Base-by-base conservation (phyloP, 2,888 invertebrate species). In the Ypsolopha scabrella region DNA sequence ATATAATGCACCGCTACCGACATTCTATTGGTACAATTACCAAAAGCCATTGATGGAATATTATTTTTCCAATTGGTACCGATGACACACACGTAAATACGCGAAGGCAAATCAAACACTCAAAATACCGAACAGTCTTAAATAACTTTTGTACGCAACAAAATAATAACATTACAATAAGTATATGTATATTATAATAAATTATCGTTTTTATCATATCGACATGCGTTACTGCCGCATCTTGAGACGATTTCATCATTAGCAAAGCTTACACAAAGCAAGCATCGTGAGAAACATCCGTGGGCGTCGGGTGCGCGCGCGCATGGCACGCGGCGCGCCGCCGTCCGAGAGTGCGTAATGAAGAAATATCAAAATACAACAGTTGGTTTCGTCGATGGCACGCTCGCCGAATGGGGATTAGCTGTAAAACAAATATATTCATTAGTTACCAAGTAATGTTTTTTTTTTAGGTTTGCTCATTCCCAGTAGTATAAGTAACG, bases 61-160 rank as follows among this genome's bases (percentile, higher is more conserved):
- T 7, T 4, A 47, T 11, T n/a, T 33, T 13, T 47, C 14, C 11
- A 47, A 47, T 36, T 57, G 58, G 57, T 58, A 24, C 65, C 67
- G 69, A 68, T 4, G 24, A 39, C 10, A 43, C 37, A 52, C 34
- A 67, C 63, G 65, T 54, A 55, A 56, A 60, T 72, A 73, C 72
- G 74, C 74, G 70, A 72, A 68, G 72, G 75, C 73, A 67, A 75
- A 75, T 63, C 76, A 79, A 73, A 80, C 82, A 82, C 80, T 78
- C 82, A 72, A 69, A 68, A 13, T 68, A 75, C 70, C 70, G 75
- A 75, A 80, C 85, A 86, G 82, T 86, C 83, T 83, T 81, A 76
- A 80, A 77, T 70, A 80, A 80, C 72, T 70, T 74, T 75, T 78
- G 82, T 82, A 85, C 85, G 85, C 85, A 85, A 79, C 76, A 77